A percentile compares a stretch with the other conserved stretches of the same genome.
Evolutionary conservation across 2,797 vertebrate genomes (phyloP).

Genomic region (Falco berigora): DNA sequence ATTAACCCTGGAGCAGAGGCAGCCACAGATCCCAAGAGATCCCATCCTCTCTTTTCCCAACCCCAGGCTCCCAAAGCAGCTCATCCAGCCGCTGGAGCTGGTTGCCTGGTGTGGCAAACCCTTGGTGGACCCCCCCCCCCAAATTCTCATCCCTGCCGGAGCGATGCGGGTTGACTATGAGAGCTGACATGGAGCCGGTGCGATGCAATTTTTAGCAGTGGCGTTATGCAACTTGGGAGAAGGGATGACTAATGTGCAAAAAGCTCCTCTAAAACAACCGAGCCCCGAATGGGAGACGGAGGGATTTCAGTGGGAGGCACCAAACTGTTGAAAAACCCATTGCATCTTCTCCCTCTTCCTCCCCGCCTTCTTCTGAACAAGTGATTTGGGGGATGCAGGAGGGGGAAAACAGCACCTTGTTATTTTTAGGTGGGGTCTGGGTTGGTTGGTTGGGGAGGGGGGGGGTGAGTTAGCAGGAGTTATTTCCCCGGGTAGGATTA

Average conservation of each 20-base stretch:
- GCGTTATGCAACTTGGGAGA: slow-evolving; percentile 66
- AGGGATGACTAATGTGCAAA: slow-evolving; percentile 65
- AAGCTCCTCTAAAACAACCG: slow-evolving; percentile 32
- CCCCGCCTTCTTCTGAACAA: neutral
- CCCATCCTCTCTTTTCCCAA: neutral
- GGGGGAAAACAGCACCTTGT: neutral
- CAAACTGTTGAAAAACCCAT: slow-evolving; percentile 16
- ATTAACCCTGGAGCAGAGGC: neutral
- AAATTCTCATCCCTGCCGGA: neutral
- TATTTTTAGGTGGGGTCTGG: neutral
- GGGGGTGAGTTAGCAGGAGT: neutral
- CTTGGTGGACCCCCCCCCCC: neutral
- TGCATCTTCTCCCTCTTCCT: neutral
- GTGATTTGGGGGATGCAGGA: neutral
- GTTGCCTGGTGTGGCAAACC: neutral
- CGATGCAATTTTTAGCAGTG: slow-evolving; percentile 71
- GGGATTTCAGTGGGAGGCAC: slow-evolving; percentile 55
- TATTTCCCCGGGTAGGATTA: neutral
- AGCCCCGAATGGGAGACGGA: slow-evolving; percentile 37
- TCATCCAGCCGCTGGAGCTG: neutral
- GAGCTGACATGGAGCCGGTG: slow-evolving; percentile 47
- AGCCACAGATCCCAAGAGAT: neutral
- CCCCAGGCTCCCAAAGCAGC: neutral
- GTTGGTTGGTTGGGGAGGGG: neutral
- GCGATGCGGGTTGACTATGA: neutral